Evolutionary conservation across 2,888 invertebrate genomes (phyloP).

Genomic region (Acanthosoma haemorrhoidale): DNA sequence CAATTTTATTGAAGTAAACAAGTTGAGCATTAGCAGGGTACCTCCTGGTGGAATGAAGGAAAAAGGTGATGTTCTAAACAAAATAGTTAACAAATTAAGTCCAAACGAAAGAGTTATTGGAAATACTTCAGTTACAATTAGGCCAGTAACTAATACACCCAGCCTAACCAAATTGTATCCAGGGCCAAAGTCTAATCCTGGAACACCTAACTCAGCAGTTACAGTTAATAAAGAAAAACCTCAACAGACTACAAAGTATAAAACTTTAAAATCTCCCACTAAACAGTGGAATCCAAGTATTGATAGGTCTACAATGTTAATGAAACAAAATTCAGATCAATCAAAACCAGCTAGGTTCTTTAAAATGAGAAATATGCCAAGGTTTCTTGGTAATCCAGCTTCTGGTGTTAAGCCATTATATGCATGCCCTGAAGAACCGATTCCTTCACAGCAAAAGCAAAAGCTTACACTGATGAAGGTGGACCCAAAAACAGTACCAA

Average conservation of each 20-base stretch:
- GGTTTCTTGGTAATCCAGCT: conserved; percentile 55
- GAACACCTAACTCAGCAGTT: not conserved
- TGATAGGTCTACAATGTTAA: conserved; percentile 48
- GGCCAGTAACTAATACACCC: conserved; percentile 31
- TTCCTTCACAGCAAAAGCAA: conserved; percentile 26
- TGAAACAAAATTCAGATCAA: conserved; percentile 46
- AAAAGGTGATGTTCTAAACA: conserved; percentile 39
- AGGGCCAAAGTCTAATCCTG: not conserved
- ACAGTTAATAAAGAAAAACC: conserved; percentile 31
- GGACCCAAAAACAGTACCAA: conserved; percentile 18
- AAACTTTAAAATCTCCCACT: conserved; percentile 55
- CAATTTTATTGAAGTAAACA: conserved; percentile 35
- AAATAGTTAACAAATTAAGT: conserved; percentile 37
- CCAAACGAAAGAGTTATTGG: conserved; percentile 38
- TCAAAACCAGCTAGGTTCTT: conserved; percentile 54
- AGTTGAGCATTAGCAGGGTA: conserved; percentile 37
- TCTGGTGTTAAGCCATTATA: conserved; percentile 59
- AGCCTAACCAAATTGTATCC: conserved; percentile 27
- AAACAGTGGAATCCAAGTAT: conserved; percentile 59
- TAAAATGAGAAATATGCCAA: conserved; percentile 53
- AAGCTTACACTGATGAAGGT: conserved; percentile 18
- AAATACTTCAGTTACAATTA: conserved; percentile 37
- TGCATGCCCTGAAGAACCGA: conserved; percentile 46
- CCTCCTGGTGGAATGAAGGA: conserved; percentile 44
- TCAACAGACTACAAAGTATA: conserved; percentile 51